Conservation (phyloP, 2,797 vertebrate genomes). For the Ptychadena robeensis region DNA sequence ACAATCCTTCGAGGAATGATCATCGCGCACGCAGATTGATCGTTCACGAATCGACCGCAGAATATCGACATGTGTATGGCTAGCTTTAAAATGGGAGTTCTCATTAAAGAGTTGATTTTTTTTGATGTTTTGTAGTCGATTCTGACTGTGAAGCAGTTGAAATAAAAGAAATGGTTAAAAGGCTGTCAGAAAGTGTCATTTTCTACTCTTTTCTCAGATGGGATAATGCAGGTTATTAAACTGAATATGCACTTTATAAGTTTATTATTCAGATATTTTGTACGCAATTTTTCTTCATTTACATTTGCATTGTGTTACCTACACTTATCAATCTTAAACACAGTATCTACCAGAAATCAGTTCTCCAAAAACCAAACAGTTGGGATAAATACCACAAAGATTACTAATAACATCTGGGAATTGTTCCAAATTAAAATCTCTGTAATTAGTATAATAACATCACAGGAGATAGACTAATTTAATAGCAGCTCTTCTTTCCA, state of each 20-base stretch:
- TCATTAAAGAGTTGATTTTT: no score
- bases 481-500: slow-evolving; percentile 57
- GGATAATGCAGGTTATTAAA: neutral
- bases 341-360: slow-evolving; percentile 46
- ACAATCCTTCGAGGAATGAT: no score
- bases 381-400: slow-evolving; percentile 55
- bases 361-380: slow-evolving; percentile 47
- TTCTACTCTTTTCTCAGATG: neutral
- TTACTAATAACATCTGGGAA: slow-evolving; percentile 60
- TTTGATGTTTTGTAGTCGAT: no score
- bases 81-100: no score
- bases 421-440: slow-evolving; percentile 60
- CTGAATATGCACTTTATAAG: neutral
- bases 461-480: slow-evolving; percentile 60
- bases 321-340: slow-evolving; percentile 49
- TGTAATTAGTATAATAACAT: slow-evolving; percentile 59
- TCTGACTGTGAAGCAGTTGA: neutral
- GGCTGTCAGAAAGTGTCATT: neutral
- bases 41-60: no score
- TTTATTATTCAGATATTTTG: neutral
- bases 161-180: neutral
- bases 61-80: no score
- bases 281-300: slow-evolving; percentile 11
- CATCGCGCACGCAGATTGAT: no score
- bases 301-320: slow-evolving; percentile 36